Percentiles rank a stretch among this genome's conserved stretches.
Conservation (phyloP, 2,797 vertebrate species). For the Ciconia nigra region DNA sequence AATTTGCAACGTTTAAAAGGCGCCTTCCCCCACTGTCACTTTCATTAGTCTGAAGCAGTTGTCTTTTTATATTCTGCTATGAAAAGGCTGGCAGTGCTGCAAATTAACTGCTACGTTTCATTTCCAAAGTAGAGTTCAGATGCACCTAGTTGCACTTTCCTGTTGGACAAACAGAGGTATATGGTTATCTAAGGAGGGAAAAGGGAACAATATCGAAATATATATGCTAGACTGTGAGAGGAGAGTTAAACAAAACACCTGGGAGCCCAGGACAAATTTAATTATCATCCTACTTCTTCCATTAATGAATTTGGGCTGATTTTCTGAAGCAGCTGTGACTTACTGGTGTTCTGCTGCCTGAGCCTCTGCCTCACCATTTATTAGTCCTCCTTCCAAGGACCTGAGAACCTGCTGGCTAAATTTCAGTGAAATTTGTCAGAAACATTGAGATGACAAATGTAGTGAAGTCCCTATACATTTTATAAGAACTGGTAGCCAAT, state of each 20-base stretch:
- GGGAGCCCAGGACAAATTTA: not conserved
- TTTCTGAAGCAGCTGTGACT: not conserved
- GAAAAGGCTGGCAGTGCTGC: not conserved
- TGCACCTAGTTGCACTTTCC: not conserved
- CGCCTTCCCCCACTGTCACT: constrained; percentile 23
- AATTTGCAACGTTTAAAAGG: constrained; percentile 29
- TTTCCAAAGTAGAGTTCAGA: constrained; percentile 9
- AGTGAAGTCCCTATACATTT: not conserved
- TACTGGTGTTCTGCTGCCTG: not conserved
- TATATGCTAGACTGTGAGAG: not conserved
- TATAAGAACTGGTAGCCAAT: not conserved
- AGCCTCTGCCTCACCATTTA: not conserved
- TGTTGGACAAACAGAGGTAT: not conserved
- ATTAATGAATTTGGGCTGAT: not conserved
- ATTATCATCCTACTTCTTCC: not conserved
- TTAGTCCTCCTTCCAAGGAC: not conserved
- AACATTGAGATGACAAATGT: not conserved
- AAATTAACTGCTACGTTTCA: constrained; percentile 49
- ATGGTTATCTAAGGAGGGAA: not conserved
- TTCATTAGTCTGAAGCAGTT: constrained; percentile 29
- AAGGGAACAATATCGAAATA: not conserved
- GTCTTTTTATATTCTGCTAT: not conserved
- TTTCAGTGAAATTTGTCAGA: not conserved
- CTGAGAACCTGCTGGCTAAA: not conserved
- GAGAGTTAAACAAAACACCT: not conserved